Base-by-base conservation (phyloP, 2,113 vertebrate species). In the Corythornis madagascariensis region DNA sequence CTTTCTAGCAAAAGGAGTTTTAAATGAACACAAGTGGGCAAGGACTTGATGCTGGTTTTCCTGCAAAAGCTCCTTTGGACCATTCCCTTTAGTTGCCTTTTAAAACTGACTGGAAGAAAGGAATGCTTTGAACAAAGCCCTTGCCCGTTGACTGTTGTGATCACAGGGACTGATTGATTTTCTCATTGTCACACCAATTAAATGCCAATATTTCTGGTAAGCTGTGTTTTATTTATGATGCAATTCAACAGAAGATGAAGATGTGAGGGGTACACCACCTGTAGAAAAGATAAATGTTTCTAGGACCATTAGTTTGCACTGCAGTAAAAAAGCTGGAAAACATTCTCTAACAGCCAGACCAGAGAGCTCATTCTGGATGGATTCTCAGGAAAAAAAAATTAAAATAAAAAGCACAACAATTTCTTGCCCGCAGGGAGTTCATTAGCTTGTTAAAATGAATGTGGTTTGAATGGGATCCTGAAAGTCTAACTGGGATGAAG, bases 381-480 rank as follows among this genome's bases (percentile, higher is more conserved):
- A 84, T 85, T 94, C 88, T 87, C 77, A 43, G 73, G 55, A 2
- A 91, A 87, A 82, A 82, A 61, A 84, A 82, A 70, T 14, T 38
- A n/a, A 56, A 59, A 59, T 9, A 17, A 48, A 64, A 69, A 12
- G 10, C 45, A 43, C 31, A 42, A 0, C 66, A 40, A 53, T 84
- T 86, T 89, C 60, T 93, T 93, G 60, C 64, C 84, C 71, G 18
- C 35, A 57, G 86, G 90, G 92, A 92, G 56, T 89, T 89, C 4
- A 38, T 89, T 89, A 83, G 84, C 82, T 91, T 0, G 1, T 93
- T 94, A 81, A 96, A 95, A 95, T 88, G 69, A 55, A 83, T 93
- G 94, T 94, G 96, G 90, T 93, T 95, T 90, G 92, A 89, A 91
- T 42, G 78, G 61, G 92, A 88, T 95, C 92, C 88, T 92, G 75